These are phyloP conservation scores for Neotragus pygmaeus DNA, from an alignment of 2,113 vertebrate genomes.

Conservation along the genomic window DNA sequence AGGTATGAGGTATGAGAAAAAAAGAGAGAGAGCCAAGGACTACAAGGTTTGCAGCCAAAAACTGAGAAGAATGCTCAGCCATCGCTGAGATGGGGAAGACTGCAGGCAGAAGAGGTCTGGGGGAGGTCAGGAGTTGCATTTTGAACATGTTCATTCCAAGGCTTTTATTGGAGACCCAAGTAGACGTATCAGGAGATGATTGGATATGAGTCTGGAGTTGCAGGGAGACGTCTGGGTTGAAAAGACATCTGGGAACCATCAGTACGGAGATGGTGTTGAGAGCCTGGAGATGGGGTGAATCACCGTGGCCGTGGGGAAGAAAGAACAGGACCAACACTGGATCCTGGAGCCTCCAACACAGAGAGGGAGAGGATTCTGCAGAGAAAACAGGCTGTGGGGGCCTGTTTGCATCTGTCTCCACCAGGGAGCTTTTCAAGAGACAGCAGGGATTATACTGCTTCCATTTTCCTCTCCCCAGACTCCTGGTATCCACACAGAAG, in stretches of 20 bases:
- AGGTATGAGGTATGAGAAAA: neutral
- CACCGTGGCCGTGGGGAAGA: neutral
- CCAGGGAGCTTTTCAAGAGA: neutral
- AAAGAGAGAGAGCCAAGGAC: neutral
- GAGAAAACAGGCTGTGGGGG: neutral
- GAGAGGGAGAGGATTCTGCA: neutral
- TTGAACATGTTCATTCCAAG: neutral
- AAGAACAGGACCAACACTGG: no score
- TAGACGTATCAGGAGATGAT: neutral
- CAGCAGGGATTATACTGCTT: neutral
- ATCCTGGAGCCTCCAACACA: neutral
- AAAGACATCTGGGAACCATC: neutral
- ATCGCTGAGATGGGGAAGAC: neutral
- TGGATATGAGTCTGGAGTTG: neutral
- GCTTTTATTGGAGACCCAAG: neutral
- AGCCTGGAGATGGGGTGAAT: neutral
- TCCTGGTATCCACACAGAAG: neutral
- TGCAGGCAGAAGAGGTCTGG: fast-evolving
- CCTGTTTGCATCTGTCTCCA: neutral
- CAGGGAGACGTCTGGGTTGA: neutral
- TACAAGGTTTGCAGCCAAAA: neutral
- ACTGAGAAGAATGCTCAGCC: neutral
- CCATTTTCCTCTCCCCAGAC: neutral
- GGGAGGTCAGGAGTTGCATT: neutral
- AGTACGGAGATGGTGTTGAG: neutral